Base-by-base conservation (phyloP, 2,113 vertebrate species). In the Myiopsitta monachus region DNA sequence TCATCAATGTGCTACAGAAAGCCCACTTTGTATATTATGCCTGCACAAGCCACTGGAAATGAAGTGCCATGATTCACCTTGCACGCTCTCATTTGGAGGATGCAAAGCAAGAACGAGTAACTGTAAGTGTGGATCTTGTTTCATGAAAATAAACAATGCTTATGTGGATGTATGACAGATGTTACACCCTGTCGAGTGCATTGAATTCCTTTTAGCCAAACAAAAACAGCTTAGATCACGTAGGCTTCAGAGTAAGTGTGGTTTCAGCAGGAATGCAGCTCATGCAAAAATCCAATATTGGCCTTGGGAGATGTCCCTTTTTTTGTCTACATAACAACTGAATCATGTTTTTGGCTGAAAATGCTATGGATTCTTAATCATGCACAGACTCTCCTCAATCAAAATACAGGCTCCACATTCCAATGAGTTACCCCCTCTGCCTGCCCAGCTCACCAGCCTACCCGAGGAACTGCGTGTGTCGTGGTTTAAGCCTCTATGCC, bases 71-170 rank as follows among this genome's bases (percentile, higher is more conserved):
- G 78, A 46, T 70, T 95, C 38, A 88, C 31, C 76, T 59, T 57
- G 52, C n/a, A 77, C 10, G 23, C 82, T 91, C 74, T 77, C n/a
- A 64, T 88, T 77, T 83, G 51, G 59, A 77, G 57, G 44, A 77
- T 83, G 76, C 63, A 96, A 91, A 96, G 84, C 87, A 89, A 96
- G 74, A 95, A 46, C 0, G 2, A 94, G 82, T 92, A 80, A 88
- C 68, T 77, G 68, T 86, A 94, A 95, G 76, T 46, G 64, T n/a
- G 80, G 52, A 83, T 82, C 73, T 95, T 70, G 63, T 95, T 95
- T 95, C 80, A 84, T 92, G 89, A 96, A 97, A 96, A 81, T 93
- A 96, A 97, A 86, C 80, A 97, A 47, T 80, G 79, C 30, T 81
- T 84, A 51, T 83, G 69, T 51, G 76, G 47, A 94, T 92, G 83